Conservation (phyloP, 2,113 vertebrate species). For the Pollachius pollachius region DNA sequence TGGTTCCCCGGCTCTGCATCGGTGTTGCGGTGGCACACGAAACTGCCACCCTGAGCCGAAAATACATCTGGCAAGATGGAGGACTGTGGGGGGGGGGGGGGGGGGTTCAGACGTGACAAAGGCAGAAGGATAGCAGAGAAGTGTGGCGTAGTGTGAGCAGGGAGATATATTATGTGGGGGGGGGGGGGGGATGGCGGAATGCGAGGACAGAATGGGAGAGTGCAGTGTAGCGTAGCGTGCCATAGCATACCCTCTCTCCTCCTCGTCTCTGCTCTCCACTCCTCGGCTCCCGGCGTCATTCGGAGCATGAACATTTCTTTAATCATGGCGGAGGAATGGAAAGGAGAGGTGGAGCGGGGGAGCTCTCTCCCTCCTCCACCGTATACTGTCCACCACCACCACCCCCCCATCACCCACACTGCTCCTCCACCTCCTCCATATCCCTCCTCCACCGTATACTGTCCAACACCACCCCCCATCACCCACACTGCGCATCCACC, state of each 20-base stretch:
- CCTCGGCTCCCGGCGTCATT: constrained; percentile 65
- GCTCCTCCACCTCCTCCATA: constrained; percentile 18
- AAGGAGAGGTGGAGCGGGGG: constrained; percentile 49
- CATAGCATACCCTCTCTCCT: constrained; percentile 28
- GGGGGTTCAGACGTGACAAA: constrained; percentile 32
- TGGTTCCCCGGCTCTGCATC: constrained; percentile 42
- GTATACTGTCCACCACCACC: constrained; percentile 32
- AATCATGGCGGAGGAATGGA: constrained; percentile 70
- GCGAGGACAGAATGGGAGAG: constrained; percentile 30
- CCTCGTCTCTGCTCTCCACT: constrained; percentile 30
- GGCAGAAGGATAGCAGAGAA: constrained; percentile 29
- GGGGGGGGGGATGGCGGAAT: constrained; percentile 21
- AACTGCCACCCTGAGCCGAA: constrained; percentile 68
- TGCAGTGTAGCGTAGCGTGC: constrained; percentile 47
- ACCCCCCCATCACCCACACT: constrained; percentile 6
- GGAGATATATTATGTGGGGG: not conserved
- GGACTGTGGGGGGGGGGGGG: constrained; percentile 42
- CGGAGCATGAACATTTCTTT: constrained; percentile 77
- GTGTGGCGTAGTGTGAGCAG: not conserved
- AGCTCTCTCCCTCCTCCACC: constrained; percentile 25
- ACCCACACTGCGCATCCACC: not conserved
- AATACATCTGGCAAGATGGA: constrained; percentile 66
- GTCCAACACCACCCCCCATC: not conserved
- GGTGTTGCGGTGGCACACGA: constrained; percentile 47
- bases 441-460: constrained; percentile 24